These are phyloP conservation scores for Tautogolabrus adspersus DNA, from an alignment of 2,113 vertebrate genomes.

Conservation along the genomic window DNA sequence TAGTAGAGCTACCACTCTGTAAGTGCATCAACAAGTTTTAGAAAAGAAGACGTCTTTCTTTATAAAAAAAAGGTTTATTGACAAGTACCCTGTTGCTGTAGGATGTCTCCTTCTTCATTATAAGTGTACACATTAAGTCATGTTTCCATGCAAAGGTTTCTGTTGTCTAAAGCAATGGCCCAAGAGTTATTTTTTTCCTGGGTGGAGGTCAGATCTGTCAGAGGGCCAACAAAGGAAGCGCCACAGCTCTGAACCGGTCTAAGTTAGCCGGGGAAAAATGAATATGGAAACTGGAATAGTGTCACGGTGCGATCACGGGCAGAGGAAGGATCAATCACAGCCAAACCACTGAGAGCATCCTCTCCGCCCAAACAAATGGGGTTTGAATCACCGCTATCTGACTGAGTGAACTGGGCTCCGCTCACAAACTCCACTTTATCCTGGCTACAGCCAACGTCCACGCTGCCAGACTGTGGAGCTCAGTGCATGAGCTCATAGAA, in stretches of 20 bases:
- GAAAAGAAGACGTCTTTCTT: no score
- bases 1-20: no score
- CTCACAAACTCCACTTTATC: slow-evolving; percentile 68
- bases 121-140: neutral
- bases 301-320: slow-evolving; percentile 69
- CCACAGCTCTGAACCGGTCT: slow-evolving; percentile 50
- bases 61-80: no score
- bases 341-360: slow-evolving; percentile 81
- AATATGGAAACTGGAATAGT: slow-evolving; percentile 78
- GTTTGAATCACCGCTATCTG: slow-evolving; percentile 72
- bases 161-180: slow-evolving; percentile 35
- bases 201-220: slow-evolving; percentile 70
- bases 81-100: no score
- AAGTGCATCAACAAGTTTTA: no score
- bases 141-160: slow-evolving; percentile 45
- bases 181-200: slow-evolving; percentile 35
- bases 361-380: slow-evolving; percentile 74
- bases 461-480: slow-evolving; percentile 64
- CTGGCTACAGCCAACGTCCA: slow-evolving; percentile 42
- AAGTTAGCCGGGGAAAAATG: slow-evolving; percentile 65
- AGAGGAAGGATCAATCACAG: slow-evolving; percentile 68
- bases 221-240: slow-evolving; percentile 52
- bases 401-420: slow-evolving; percentile 68
- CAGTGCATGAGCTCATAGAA: slow-evolving; percentile 62
- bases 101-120: no score